Base-by-base conservation (phyloP, 1,140 invertebrate genomes). In the Trachelipus rathkii region DNA sequence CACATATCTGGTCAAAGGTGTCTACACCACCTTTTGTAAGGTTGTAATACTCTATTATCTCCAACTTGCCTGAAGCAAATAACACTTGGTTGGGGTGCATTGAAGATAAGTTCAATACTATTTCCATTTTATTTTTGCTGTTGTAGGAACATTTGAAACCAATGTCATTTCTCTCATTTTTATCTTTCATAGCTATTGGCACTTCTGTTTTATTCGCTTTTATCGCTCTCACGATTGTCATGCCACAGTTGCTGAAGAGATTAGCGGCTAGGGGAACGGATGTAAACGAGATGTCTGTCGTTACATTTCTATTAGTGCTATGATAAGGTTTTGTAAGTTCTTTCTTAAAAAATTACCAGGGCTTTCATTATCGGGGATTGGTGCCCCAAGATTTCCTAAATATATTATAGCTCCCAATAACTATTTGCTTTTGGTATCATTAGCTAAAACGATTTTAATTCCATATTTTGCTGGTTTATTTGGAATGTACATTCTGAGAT, bases 21-120 rank as follows among this genome's bases (percentile, higher is more conserved):
- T 81, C 82, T 2, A 81, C 80, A 10, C 74, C 83, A 19, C 75
- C 70, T 75, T 83, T 84, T 0, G 79, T 80, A 1, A 10, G n/a
- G 74, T 83, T 84, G 43, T 83, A 83, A 71, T 76, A 78, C 13
- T 72, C 45, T 10, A 83, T 77, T 10, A 82, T 76, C 50, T 83
- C 81, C 53, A 81, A 78, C 71, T 82, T 82, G 15, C 72, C 71
- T 15, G 23, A 71, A 4, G 1, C n/a, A 10, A 0, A 43, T 10
- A 80, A 71, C 11, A 45, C 50, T 23, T 43, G 44, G 53, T 81
- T 72, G 50, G 78, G 46, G 72, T 83, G 82, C 77, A 78, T 60
- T 9, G 79, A 76, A 11, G 77, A 79, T 8, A 82, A 24, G 5
- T 82, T 33, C 6, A 81, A 21, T 45, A 82, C 79, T 60, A 67